Conservation (phyloP, 2,888 invertebrate genomes). For the Drosophila atripex region DNA sequence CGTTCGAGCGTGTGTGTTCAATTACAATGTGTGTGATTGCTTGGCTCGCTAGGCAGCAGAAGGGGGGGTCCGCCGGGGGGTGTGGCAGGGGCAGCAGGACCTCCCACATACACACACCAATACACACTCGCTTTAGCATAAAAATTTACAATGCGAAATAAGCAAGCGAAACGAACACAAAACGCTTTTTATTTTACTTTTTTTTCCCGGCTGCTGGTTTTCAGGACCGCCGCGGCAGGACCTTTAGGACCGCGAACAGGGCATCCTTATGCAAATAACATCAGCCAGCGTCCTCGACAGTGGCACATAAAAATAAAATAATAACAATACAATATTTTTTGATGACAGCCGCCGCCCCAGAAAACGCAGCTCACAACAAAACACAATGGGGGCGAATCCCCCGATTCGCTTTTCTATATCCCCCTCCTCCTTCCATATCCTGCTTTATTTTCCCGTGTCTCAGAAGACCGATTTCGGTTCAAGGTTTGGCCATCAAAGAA, state of each 20-base stretch:
- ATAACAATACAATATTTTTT: slow-evolving; percentile 80
- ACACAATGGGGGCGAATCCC: slow-evolving; percentile 24
- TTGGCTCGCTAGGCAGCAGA: slow-evolving; percentile 45
- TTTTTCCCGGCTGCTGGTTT: slow-evolving; percentile 49
- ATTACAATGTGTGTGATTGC: slow-evolving; percentile 81
- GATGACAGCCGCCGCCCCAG: slow-evolving; percentile 66
- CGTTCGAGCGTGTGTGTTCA: slow-evolving; percentile 80
- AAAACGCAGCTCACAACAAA: slow-evolving; percentile 8
- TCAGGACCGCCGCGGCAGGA: slow-evolving; percentile 36
- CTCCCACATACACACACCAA: slow-evolving; percentile 48
- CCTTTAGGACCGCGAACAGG: slow-evolving; percentile 44
- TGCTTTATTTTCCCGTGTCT: slow-evolving; percentile 3
- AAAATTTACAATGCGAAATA: slow-evolving; percentile 80
- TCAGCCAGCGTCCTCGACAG: slow-evolving; percentile 39
- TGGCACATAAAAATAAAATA: slow-evolving; percentile 77
- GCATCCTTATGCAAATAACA: slow-evolving; percentile 78
- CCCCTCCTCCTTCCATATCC: neutral
- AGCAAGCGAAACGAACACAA: slow-evolving; percentile 72
- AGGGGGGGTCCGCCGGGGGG: slow-evolving; percentile 19
- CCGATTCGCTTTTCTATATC: slow-evolving; percentile 16
- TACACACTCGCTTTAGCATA: slow-evolving; percentile 53
- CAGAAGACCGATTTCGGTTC: slow-evolving; percentile 33
- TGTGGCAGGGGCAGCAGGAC: slow-evolving; percentile 29
- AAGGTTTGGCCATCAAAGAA: slow-evolving; percentile 68
- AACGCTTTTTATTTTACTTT: slow-evolving; percentile 64